Conservation (phyloP, 1,140 invertebrate species). For the Bombus sibiricus region DNA sequence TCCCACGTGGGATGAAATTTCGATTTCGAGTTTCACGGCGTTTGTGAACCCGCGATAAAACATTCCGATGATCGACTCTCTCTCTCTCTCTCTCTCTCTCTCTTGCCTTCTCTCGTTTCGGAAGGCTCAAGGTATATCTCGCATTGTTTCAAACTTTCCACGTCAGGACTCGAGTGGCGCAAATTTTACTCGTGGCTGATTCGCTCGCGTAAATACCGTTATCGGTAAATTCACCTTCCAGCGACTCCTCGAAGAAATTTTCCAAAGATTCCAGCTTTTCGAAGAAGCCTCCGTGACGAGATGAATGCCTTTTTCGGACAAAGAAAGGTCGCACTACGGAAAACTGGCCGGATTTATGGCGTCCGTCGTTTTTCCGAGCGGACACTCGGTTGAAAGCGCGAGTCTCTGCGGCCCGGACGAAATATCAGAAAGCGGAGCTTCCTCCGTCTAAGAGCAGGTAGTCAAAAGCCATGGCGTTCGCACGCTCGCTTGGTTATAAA, state of each 20-base stretch:
- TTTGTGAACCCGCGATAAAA: slow-evolving; percentile 45
- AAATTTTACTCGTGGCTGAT: background rate
- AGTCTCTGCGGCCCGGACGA: slow-evolving; percentile 29
- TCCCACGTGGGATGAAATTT: slow-evolving; percentile 38
- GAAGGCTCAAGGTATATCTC: background rate
- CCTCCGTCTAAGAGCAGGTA: slow-evolving; percentile 44
- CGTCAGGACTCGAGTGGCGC: too few species aligned
- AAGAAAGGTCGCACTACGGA: background rate
- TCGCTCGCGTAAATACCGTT: background rate
- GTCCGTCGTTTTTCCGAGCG: slow-evolving; percentile 48
- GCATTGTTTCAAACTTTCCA: background rate
- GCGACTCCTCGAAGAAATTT: background rate
- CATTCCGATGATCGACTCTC: slow-evolving; percentile 30
- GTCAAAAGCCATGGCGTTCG: slow-evolving; percentile 62
- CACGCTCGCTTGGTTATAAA: slow-evolving; percentile 72
- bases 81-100: background rate
- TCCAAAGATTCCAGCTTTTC: too few species aligned
- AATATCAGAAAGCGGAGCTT: slow-evolving; percentile 38
- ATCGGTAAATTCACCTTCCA: background rate
- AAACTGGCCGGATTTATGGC: slow-evolving; percentile 61
- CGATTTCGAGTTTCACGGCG: slow-evolving; percentile 40
- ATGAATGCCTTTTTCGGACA: slow-evolving; percentile 19
- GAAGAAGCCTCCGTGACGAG: background rate
- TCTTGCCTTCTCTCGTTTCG: background rate
- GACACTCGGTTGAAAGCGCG: slow-evolving; percentile 45